A percentile compares a stretch with the other conserved stretches of the same genome.
phyloP scores from a whole-genome alignment of 2,888 invertebrate species.

The Notodromas monacha region DNA sequence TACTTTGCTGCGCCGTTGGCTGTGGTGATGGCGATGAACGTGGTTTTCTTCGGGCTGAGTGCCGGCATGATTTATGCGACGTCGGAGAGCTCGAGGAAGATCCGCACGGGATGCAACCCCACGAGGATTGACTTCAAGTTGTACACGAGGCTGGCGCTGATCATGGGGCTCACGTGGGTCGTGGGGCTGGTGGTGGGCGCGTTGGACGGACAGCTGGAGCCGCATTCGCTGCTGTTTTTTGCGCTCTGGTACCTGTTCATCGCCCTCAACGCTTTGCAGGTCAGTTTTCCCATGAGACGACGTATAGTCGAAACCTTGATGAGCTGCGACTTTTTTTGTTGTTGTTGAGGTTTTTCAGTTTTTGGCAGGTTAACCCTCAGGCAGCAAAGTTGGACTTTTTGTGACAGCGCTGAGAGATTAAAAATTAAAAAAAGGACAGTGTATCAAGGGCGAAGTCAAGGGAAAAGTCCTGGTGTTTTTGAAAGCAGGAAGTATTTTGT shows the following conservation, averaged over 20 bases:
- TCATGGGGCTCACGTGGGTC: conserved; percentile 21
- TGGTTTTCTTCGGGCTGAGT: conserved; percentile 17
- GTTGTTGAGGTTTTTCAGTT: too few relatives aligned
- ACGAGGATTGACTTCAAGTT: conserved; percentile 15
- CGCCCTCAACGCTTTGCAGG: conserved; percentile 19
- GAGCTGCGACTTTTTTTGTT: too few relatives aligned
- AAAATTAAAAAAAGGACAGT: too few relatives aligned
- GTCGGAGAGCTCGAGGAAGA: conserved; percentile 13
- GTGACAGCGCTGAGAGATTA: too few relatives aligned
- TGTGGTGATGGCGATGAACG: conserved; percentile 17
- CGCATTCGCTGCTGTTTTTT: conserved; percentile 10
- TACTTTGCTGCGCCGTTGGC: conserved; percentile 21
- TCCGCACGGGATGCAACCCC: too few relatives aligned
- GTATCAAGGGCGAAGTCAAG: too few relatives aligned
- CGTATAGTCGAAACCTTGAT: too few relatives aligned
- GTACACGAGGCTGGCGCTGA: conserved; percentile 18
- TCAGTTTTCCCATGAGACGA: too few relatives aligned
- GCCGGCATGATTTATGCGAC: conserved; percentile 17
- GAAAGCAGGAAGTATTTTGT: too few relatives aligned
- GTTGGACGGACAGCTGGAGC: conserved; percentile 12
- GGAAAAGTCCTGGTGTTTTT: too few relatives aligned
- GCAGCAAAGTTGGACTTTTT: too few relatives aligned
- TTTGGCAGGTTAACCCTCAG: too few relatives aligned
- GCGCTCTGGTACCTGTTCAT: conserved; percentile 19
- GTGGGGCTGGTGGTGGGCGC: conserved; percentile 18